Evolutionary conservation across 2,888 invertebrate species (phyloP).

Genomic region (Stegana nigrithorax): DNA sequence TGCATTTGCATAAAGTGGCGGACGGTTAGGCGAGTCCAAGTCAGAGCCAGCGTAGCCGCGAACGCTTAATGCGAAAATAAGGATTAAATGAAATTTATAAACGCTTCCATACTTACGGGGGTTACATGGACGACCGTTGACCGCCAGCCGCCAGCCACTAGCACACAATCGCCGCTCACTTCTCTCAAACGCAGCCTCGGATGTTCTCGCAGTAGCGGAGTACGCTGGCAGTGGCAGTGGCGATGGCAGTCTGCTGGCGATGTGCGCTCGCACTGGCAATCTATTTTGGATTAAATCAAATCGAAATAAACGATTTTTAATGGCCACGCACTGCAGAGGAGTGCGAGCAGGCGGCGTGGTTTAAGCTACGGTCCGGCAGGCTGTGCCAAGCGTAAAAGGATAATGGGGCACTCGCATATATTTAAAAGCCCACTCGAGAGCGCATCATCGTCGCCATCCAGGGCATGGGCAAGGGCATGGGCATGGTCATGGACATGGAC

Average conservation of each 20-base stretch:
- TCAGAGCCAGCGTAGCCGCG: neutral
- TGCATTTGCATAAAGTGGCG: no score
- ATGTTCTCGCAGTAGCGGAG: constrained; percentile 43
- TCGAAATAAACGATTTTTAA: constrained; percentile 69
- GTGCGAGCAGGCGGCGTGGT: neutral
- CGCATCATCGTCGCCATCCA: constrained; percentile 24
- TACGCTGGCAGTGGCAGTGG: constrained; percentile 60
- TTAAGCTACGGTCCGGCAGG: neutral
- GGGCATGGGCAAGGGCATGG: neutral
- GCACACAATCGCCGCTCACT: neutral
- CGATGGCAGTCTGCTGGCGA: neutral
- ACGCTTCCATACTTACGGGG: constrained; percentile 42
- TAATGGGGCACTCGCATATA: neutral
- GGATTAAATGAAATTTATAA: constrained; percentile 69
- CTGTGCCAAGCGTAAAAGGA: neutral
- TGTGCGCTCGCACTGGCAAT: constrained; percentile 44
- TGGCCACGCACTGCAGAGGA: constrained; percentile 45
- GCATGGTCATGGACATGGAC: neutral
- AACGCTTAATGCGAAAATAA: constrained; percentile 56
- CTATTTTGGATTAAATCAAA: constrained; percentile 69
- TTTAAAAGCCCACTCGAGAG: neutral
- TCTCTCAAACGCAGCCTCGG: neutral
- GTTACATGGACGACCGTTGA: no score
- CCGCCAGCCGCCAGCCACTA: constrained; percentile 18
- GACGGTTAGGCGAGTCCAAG: constrained; percentile 9